Evolutionary conservation across 1,140 invertebrate genomes (phyloP).

Genomic region (Sitophilus oryzae): DNA sequence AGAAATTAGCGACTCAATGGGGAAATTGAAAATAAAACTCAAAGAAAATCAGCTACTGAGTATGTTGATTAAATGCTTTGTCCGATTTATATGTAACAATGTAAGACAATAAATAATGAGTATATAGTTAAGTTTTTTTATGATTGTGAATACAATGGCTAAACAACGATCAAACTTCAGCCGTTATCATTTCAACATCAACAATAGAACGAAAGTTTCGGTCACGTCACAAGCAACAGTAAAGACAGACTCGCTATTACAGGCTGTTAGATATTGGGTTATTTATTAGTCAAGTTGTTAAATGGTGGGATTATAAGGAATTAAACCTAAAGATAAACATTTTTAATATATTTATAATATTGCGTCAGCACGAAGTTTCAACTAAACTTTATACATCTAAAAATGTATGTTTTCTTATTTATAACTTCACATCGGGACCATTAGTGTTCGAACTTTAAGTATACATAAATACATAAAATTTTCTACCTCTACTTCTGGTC

Average conservation of each 20-base stretch:
- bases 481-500: too few relatives aligned
- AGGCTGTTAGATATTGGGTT: background rate
- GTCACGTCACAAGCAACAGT: background rate
- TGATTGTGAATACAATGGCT: too few relatives aligned
- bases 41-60: background rate
- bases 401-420: too few relatives aligned
- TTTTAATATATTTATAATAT: too few relatives aligned
- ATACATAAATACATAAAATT: too few relatives aligned
- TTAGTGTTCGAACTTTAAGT: too few relatives aligned
- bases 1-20: background rate
- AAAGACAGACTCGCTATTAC: background rate
- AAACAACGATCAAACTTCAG: background rate
- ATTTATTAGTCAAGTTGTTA: background rate
- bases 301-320: background rate
- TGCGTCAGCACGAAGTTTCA: too few relatives aligned
- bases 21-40: background rate
- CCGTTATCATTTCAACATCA: background rate
- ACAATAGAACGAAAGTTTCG: background rate
- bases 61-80: background rate
- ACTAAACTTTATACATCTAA: too few relatives aligned
- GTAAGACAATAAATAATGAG: too few relatives aligned
- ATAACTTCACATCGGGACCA: too few relatives aligned
- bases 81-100: background rate
- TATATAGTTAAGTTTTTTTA: too few relatives aligned
- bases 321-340: too few relatives aligned